Evolutionary conservation across 2,888 invertebrate species (phyloP), one percentile per base, ranked within the genome.

Genomic region (Pollenia griseotomentosa): DNA sequence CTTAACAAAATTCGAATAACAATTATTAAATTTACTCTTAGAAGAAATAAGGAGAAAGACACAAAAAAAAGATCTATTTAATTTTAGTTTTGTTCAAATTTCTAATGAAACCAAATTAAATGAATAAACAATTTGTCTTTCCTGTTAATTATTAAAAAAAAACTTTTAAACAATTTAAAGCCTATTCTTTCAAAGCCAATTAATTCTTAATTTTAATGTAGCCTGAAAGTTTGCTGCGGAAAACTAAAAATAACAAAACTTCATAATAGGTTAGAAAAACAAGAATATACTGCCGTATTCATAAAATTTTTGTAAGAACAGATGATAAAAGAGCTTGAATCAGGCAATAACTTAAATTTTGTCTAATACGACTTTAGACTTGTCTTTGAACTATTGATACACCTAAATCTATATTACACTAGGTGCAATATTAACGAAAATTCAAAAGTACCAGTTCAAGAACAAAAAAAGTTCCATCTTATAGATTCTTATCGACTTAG

Each of bases 161-260:
- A 33, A 33, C 53, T 53, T 11, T 70, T 33, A 11, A 10, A 33
- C 4, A 51, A n/a, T 48, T 8, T 33, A 4, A 23, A 66, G 51
- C 6, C 40, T 9, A 42, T 53, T 70, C 19, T 11, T 1, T 55
- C 7, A 53, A 70, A 40, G 53, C 16, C 40, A 70, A 42, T 16
- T 19, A 16, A 2, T 53, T 53, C 4, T 16, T 53, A 42, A 42
- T 16, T 70, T 53, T 11, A 11, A 70, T 53, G 11, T 53, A 16
- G 42, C 70, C 70, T 53, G 53, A 1, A 70, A 55, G 70, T 53
- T 42, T 70, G 53, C 53, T 53, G 42, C 0, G 14, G 1, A 51
- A 51, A 16, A 1, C 1, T 33, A 33, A 33, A 33, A 33, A 53
- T 16, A n/a, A n/a, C 0, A 53, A 53, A n/a, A n/a, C 0, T 16